Evolutionary conservation across 2,797 vertebrate genomes (phyloP), one percentile per base, ranked within the genome.

Genomic region (Austrolebias charrua): DNA sequence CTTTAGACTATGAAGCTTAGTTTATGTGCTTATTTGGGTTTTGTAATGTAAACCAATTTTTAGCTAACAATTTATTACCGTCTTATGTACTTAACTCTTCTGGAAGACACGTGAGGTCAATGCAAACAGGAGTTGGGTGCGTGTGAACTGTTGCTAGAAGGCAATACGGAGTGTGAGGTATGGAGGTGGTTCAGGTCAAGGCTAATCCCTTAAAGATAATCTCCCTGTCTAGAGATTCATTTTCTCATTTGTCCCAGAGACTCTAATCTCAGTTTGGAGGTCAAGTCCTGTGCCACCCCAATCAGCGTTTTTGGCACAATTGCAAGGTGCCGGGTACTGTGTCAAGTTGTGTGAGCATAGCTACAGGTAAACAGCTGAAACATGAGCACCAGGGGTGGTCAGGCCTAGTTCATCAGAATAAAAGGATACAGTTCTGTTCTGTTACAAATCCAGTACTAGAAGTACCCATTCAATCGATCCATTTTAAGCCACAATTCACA

Each of bases 151-250:
- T 77, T 86, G 72, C 77, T 83, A 76, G 80, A 88, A 79, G 86
- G 79, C 62, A 61, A 56, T 69, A 80, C 76, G 80, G 72, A 78
- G 79, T 75, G 55, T 63, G 75, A 65, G 71, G 53, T 46, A 6
- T 66, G 55, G 82, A 89, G 83, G 83, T 87, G 78, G 83, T 83
- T 88, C 73, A 69, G 85, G 86, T 81, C 80, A 86, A 51, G 55
- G 58, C 77, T 90, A 88, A 91, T 90, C 88, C 91, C 81, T 86
- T 88, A 85, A 88, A 90, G 90, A 91, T 92, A 92, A 92, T 92
- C 91, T 90, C 73, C 78, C 75, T 89, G 83, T 87, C 83, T 71
- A 78, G 83, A 89, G 90, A 92, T 92, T 92, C 92, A 89, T 83
- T 85, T 88, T 91, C 88, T 85, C 88, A 84, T 90, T 87, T 90